Conservation (phyloP, 2,888 invertebrate genomes). For the Chromoteleia sp. region DNA sequence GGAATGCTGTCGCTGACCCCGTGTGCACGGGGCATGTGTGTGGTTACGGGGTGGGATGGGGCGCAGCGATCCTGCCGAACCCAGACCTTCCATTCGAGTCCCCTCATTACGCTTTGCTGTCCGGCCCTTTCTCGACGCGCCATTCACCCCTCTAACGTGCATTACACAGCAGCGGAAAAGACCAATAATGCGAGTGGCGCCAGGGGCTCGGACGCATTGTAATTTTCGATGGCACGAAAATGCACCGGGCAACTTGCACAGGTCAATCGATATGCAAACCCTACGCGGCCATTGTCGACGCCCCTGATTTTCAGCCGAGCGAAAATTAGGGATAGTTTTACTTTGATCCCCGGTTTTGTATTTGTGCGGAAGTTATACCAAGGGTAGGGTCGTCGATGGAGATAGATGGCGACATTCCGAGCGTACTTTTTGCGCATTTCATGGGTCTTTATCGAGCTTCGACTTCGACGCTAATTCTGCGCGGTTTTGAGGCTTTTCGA, state of each 20-base stretch:
- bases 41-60: too few species aligned
- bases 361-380: conserved; percentile 15
- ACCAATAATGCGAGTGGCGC: conserved; percentile 61
- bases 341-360: conserved; percentile 46
- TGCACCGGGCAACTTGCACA: conserved; percentile 59
- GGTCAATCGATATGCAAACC: conserved; percentile 61
- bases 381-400: too few species aligned
- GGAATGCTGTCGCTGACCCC: too few species aligned
- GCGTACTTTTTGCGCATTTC: conserved; percentile 12
- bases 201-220: conserved; percentile 51
- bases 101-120: too few species aligned
- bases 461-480: not conserved
- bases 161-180: conserved; percentile 58
- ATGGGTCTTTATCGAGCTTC: not conserved
- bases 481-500: too few species aligned
- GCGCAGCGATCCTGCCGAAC: too few species aligned
- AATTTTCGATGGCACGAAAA: conserved; percentile 62
- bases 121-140: conserved; percentile 53
- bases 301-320: conserved; percentile 42
- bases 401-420: conserved; percentile 3
- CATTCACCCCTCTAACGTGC: conserved; percentile 68
- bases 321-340: conserved; percentile 46
- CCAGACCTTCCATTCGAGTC: too few species aligned
- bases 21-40: too few species aligned
- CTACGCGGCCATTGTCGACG: conserved; percentile 43